Conservation (phyloP, 2,888 invertebrate genomes). For the Oscheius sp. region DNA sequence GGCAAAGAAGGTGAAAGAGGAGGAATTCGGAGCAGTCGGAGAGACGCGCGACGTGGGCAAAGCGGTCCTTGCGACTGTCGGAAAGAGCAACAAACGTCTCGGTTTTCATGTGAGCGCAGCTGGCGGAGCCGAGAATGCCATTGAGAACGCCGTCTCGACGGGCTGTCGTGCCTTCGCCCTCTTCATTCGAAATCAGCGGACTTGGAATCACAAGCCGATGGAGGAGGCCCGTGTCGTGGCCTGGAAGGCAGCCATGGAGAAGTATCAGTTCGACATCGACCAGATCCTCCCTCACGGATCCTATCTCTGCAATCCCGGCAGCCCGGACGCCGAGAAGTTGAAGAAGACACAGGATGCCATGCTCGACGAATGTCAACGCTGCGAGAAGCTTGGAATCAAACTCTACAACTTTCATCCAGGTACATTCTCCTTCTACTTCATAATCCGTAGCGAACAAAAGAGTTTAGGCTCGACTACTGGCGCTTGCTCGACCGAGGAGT, state of each 20-base stretch:
- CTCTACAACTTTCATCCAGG: constrained; percentile 77
- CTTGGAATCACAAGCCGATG: constrained; percentile 66
- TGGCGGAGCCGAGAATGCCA: constrained; percentile 74
- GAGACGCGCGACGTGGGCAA: background rate
- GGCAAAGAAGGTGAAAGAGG: background rate
- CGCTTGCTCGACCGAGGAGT: constrained; percentile 68
- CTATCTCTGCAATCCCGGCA: constrained; percentile 76
- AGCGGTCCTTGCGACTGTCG: constrained; percentile 40
- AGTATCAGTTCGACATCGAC: constrained; percentile 62
- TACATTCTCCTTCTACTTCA: constrained; percentile 27
- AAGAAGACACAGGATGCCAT: constrained; percentile 72
- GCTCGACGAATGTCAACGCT: constrained; percentile 75
- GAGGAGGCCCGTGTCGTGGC: constrained; percentile 63
- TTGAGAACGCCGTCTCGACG: constrained; percentile 73
- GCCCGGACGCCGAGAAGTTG: constrained; percentile 74
- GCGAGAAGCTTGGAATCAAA: constrained; percentile 75
- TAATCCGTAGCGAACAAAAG: too few species aligned
- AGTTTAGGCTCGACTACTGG: constrained; percentile 74
- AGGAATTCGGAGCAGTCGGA: background rate
- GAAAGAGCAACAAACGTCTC: constrained; percentile 53
- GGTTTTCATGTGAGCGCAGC: constrained; percentile 66
- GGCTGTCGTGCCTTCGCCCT: constrained; percentile 74
- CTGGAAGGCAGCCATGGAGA: constrained; percentile 73
- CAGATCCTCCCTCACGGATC: constrained; percentile 75
- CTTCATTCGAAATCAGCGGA: constrained; percentile 72